A percentile compares a stretch with the other conserved stretches of the same genome.
phyloP scores from a whole-genome alignment of 35 echinoderm and acorn worm species.

The Ophioderma brevispina region DNA sequence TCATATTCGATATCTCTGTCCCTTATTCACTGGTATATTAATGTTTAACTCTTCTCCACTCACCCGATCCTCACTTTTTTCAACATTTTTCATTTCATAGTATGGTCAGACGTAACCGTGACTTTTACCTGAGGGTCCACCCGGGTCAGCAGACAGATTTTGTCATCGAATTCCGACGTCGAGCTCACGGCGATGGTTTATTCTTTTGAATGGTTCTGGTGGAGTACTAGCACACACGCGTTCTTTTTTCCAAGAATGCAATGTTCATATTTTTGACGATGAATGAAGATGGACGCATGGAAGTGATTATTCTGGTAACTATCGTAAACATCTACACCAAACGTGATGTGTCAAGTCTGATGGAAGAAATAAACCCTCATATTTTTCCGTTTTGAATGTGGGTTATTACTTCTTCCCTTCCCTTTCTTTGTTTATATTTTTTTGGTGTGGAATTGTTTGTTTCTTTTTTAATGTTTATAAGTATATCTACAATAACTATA shows the following conservation, averaged over 20 bases:
- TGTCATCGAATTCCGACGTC: conserved; percentile 34
- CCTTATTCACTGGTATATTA: no score
- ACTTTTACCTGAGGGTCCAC: conserved; percentile 64
- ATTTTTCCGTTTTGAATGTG: not conserved
- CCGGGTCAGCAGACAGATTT: conserved; percentile 39
- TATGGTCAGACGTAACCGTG: conserved; percentile 62
- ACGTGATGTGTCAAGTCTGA: no score
- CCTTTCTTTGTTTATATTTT: no score
- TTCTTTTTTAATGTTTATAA: not conserved
- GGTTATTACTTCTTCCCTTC: no score
- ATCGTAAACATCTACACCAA: no score
- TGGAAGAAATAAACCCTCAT: not conserved
- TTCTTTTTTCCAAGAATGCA: conserved; percentile 64
- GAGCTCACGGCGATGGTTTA: conserved; percentile 59
- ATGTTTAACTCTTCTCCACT: no score
- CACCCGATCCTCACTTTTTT: no score
- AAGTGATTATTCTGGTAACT: conserved; percentile 35
- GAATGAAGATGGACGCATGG: conserved; percentile 56
- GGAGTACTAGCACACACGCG: conserved; percentile 76
- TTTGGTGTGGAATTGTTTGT: no score
- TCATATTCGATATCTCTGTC: no score
- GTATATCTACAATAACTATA: no score
- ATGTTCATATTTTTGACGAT: conserved; percentile 83
- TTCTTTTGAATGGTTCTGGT: conserved; percentile 72
- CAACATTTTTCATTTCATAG: not conserved